These are phyloP conservation scores for Calosoma granatense DNA, from an alignment of 1,140 invertebrate species.

Conservation along the genomic window DNA sequence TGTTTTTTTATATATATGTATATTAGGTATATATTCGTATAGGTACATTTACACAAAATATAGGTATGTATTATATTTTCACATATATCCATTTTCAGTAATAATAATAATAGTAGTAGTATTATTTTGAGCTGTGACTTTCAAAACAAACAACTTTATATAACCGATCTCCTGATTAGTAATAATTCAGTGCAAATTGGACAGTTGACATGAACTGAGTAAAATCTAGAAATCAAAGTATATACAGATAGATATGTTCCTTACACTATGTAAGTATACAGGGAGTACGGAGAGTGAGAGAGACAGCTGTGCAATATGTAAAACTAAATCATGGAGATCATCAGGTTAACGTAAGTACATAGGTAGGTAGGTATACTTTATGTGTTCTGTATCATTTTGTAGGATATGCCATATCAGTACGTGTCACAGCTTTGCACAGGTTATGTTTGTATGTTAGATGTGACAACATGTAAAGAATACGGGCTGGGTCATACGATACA, in stretches of 20 bases:
- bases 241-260: not conserved
- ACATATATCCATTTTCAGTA: conserved; percentile 6
- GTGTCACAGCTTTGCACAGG: not conserved
- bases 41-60: conserved; percentile 8
- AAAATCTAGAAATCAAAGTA: not conserved
- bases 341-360: not conserved
- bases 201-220: not conserved
- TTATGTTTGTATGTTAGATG: not conserved
- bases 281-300: no score
- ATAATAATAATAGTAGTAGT: no score
- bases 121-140: conserved; percentile 2
- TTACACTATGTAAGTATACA: not conserved
- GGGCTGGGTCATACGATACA: not conserved
- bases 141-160: not conserved
- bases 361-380: not conserved
- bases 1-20: not conserved
- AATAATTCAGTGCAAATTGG: not conserved
- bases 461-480: not conserved
- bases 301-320: no score
- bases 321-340: no score
- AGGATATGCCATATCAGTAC: not conserved
- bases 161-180: not conserved
- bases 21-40: conserved; percentile 8
- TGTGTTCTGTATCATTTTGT: not conserved
- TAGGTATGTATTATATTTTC: conserved; percentile 9